Evolutionary conservation across 1,140 invertebrate species (phyloP).

Genomic region (Aphaenogaster floridana): DNA sequence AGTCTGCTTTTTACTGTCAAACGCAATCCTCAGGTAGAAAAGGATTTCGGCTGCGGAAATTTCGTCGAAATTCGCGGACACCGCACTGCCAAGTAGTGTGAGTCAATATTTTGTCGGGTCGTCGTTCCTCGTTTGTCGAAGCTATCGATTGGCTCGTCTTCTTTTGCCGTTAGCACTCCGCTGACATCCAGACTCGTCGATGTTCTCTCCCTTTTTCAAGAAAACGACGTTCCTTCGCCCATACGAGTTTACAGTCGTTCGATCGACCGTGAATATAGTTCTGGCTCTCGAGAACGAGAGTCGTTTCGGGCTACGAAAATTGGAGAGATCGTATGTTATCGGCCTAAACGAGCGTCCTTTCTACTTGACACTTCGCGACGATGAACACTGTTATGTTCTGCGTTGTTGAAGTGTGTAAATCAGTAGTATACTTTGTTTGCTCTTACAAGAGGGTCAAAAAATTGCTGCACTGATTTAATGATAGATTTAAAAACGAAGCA

Average conservation of each 20-base stretch:
- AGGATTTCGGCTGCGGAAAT: slow-evolving; percentile 18
- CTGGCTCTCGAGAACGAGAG: slow-evolving; percentile 59
- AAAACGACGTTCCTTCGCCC: slow-evolving; percentile 23
- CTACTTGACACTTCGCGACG: slow-evolving; percentile 16
- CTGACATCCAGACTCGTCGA: slow-evolving; percentile 32
- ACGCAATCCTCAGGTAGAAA: slow-evolving; percentile 5
- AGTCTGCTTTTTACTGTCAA: not conserved
- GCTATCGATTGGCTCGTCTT: slow-evolving; percentile 66
- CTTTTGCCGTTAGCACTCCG: slow-evolving; percentile 52
- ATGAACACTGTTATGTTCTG: slow-evolving; percentile 20
- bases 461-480: not conserved
- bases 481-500: not conserved
- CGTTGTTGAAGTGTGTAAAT: not conserved
- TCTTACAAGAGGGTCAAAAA: slow-evolving; percentile 1
- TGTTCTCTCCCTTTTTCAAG: slow-evolving; percentile 45
- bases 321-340: slow-evolving; percentile 68
- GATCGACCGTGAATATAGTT: slow-evolving; percentile 56
- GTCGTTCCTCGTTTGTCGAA: slow-evolving; percentile 70
- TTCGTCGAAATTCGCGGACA: slow-evolving; percentile 24
- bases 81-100: slow-evolving; percentile 45
- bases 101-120: slow-evolving; percentile 67
- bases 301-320: slow-evolving; percentile 65
- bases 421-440: slow-evolving; percentile 13
- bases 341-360: slow-evolving; percentile 30
- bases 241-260: slow-evolving; percentile 44